A percentile compares a stretch with the other conserved stretches of the same genome.
phyloP scores from a whole-genome alignment of 2,888 invertebrate species.

The Lysandra bellargus region DNA sequence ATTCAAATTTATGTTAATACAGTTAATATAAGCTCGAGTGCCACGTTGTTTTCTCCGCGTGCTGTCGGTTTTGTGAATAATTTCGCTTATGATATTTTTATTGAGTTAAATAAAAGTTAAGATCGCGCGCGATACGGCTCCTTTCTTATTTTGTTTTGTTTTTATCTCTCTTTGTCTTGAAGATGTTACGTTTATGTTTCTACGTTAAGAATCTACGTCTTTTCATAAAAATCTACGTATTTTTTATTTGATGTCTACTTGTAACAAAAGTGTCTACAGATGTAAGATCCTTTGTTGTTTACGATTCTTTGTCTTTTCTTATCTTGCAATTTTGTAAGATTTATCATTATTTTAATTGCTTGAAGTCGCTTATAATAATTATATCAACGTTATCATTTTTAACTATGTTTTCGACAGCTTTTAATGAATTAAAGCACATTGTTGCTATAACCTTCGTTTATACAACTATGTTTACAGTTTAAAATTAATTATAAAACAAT shows the following conservation, averaged over 20 bases:
- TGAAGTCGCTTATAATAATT: not conserved
- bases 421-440: no score
- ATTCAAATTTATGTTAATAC: constrained; percentile 63
- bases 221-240: constrained; percentile 31
- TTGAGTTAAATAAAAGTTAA: constrained; percentile 18
- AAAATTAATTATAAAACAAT: no score
- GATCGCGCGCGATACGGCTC: not conserved
- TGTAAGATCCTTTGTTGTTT: not conserved
- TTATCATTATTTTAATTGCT: not conserved
- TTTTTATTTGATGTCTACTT: constrained; percentile 5
- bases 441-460: no score
- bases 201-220: constrained; percentile 13
- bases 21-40: constrained; percentile 44
- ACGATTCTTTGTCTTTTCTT: not conserved
- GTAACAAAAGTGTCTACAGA: constrained; percentile 5
- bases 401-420: not conserved
- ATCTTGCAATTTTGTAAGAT: not conserved
- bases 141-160: constrained; percentile 2
- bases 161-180: constrained; percentile 39
- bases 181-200: constrained; percentile 14
- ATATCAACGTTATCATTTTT: not conserved
- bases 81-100: constrained; percentile 20
- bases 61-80: constrained; percentile 4
- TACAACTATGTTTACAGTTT: no score
- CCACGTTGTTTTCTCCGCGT: not conserved